A percentile compares a stretch with the other conserved stretches of the same genome.
Conservation (phyloP, 2,797 vertebrate genomes). For the Vireo griseus region DNA sequence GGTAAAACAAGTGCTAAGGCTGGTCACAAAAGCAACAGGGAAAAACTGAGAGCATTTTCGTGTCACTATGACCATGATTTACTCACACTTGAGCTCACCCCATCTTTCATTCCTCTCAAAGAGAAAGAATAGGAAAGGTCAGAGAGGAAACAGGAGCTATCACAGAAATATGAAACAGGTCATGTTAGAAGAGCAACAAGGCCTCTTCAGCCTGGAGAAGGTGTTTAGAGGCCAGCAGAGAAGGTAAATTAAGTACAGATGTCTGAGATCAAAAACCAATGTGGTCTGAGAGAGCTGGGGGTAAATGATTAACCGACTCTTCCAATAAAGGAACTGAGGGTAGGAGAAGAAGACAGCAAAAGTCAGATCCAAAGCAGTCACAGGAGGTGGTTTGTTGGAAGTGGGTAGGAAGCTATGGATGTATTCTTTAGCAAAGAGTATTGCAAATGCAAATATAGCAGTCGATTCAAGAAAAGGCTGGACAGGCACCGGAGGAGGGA, state of each 20-base stretch:
- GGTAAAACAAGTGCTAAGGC: neutral
- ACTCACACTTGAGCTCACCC: neutral
- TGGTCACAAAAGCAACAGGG: neutral
- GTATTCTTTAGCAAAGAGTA: neutral
- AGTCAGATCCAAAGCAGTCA: neutral
- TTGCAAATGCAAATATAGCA: neutral
- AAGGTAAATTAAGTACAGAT: neutral
- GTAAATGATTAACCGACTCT: neutral
- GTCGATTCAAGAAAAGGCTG: neutral
- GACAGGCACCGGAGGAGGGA: neutral
- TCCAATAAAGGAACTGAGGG: neutral
- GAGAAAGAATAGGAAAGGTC: neutral
- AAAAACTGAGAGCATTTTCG: neutral
- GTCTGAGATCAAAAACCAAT: neutral
- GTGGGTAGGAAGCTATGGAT: neutral
- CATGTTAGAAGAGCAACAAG: neutral
- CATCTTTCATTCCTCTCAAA: neutral
- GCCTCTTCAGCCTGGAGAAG: neutral
- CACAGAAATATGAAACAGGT: neutral
- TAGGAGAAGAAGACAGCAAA: neutral
- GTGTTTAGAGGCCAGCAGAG: neutral
- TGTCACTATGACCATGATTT: neutral
- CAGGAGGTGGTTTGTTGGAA: neutral
- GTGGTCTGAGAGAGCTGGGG: neutral
- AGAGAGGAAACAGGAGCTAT: neutral